Evolutionary conservation across 2,797 vertebrate genomes (phyloP).

Genomic region (Tiaroga cobitis): DNA sequence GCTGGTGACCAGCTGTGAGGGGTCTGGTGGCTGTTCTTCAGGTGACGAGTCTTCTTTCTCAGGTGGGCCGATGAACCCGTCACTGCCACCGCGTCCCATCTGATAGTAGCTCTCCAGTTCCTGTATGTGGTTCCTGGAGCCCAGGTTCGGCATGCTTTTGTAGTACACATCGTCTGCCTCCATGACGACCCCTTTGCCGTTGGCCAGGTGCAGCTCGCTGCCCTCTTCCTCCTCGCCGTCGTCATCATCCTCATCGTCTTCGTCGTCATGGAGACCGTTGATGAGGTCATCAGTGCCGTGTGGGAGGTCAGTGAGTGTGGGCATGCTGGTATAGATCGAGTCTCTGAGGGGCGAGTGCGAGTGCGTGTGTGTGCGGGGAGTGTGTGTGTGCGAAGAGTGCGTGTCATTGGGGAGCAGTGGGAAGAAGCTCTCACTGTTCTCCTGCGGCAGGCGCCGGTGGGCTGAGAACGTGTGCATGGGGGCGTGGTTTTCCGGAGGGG

Average conservation of each 20-base stretch:
- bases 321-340: conserved; percentile 99
- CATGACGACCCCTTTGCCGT: conserved; percentile 82
- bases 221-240: conserved; percentile 78
- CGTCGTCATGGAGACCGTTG: conserved; percentile 81
- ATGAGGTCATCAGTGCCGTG: conserved; percentile 69
- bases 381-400: conserved; percentile 91
- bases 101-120: conserved; percentile 98
- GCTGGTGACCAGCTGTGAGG: conserved; percentile 97
- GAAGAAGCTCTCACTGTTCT: conserved; percentile 97
- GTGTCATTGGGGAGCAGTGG: conserved; percentile 92
- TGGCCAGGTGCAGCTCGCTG: conserved; percentile 80
- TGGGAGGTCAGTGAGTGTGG: conserved; percentile 88
- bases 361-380: conserved; percentile 72
- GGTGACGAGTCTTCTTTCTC: conserved; percentile 90
- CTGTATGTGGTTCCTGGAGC: conserved; percentile 92
- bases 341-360: conserved; percentile 82
- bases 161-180: conserved; percentile 96
- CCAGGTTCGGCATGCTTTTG: conserved; percentile 99
- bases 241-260: conserved; percentile 79
- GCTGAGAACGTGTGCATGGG: conserved; percentile 84
- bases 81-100: conserved; percentile 96
- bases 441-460: conserved; percentile 89
- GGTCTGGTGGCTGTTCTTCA: conserved; percentile 87
- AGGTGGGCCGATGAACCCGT: conserved; percentile 93
- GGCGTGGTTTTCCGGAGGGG: conserved; percentile 87